These are phyloP conservation scores for Spea multiplicata DNA, from an alignment of 2,113 vertebrate species.

Conservation along the genomic window DNA sequence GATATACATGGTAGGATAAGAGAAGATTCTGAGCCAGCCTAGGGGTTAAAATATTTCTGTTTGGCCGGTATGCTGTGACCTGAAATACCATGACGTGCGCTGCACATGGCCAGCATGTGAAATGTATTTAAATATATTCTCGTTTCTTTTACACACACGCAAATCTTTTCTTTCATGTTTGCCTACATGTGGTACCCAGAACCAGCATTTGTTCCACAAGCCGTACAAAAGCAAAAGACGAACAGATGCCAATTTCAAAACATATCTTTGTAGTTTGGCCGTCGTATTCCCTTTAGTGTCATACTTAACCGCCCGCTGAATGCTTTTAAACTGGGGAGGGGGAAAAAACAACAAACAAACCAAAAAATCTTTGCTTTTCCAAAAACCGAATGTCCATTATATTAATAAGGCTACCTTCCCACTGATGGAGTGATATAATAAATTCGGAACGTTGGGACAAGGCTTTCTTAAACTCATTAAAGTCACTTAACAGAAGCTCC, in stretches of 20 bases:
- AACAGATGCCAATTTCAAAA: slow-evolving; percentile 31
- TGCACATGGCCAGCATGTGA: slow-evolving; percentile 19
- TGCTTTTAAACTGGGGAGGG: background rate
- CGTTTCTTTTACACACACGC: slow-evolving; percentile 21
- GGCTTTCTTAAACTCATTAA: slow-evolving; percentile 54
- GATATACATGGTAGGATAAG: no score
- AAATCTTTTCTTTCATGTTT: slow-evolving; percentile 33
- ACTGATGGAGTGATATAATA: slow-evolving; percentile 58
- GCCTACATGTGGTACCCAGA: slow-evolving; percentile 35
- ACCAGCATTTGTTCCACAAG: slow-evolving; percentile 27
- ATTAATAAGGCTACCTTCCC: slow-evolving; percentile 70
- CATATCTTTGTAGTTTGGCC: background rate
- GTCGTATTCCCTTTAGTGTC: slow-evolving; percentile 7
- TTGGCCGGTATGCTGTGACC: background rate
- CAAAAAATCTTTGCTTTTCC: background rate
- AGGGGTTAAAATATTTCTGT: background rate
- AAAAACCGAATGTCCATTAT: slow-evolving; percentile 64
- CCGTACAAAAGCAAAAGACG: background rate
- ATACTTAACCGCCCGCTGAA: slow-evolving; percentile 7
- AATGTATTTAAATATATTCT: slow-evolving; percentile 29
- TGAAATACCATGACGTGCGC: background rate
- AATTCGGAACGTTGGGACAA: slow-evolving; percentile 52
- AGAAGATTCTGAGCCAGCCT: no score
- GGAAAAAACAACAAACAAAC: background rate
- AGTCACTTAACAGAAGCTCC: slow-evolving; percentile 28